These are phyloP conservation scores for Anguilla rostrata DNA, from an alignment of 2,113 vertebrate genomes.

Conservation along the genomic window DNA sequence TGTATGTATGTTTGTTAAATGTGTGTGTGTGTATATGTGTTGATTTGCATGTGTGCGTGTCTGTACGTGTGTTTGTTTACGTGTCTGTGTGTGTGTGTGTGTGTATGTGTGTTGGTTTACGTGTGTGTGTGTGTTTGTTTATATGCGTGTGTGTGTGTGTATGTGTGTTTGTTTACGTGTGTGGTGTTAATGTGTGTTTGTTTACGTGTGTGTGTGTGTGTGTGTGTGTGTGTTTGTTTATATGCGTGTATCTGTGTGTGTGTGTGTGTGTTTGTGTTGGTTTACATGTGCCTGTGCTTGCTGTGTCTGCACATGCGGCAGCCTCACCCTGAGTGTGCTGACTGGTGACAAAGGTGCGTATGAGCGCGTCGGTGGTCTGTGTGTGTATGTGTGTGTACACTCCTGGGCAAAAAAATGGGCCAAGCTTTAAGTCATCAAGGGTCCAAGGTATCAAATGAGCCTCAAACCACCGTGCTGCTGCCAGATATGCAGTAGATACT, in stretches of 20 bases:
- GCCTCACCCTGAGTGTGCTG: slow-evolving; percentile 89
- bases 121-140: too few relatives aligned
- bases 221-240: slow-evolving; percentile 13
- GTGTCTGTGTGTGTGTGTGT: too few relatives aligned
- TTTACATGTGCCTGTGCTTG: not conserved
- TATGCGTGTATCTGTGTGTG: slow-evolving; percentile 18
- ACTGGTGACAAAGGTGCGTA: slow-evolving; percentile 91
- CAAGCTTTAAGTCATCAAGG: too few relatives aligned
- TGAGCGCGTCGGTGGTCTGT: slow-evolving; percentile 91
- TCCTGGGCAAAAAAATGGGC: not conserved
- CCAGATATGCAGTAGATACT: too few relatives aligned
- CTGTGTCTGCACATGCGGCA: not conserved
- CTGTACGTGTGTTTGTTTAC: too few relatives aligned
- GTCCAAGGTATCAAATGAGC: too few relatives aligned
- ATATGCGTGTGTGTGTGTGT: too few relatives aligned
- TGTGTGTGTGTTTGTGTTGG: not conserved
- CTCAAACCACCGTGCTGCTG: too few relatives aligned
- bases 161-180: not conserved
- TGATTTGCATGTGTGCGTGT: not conserved
- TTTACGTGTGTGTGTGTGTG: not conserved
- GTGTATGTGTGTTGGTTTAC: too few relatives aligned
- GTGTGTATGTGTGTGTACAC: slow-evolving; percentile 61
- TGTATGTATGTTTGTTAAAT: not conserved
- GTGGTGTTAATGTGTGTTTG: not conserved
- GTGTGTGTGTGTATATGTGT: too few relatives aligned